phyloP scores from a whole-genome alignment of 2,888 invertebrate species.

The Deladenus siricidicola region DNA sequence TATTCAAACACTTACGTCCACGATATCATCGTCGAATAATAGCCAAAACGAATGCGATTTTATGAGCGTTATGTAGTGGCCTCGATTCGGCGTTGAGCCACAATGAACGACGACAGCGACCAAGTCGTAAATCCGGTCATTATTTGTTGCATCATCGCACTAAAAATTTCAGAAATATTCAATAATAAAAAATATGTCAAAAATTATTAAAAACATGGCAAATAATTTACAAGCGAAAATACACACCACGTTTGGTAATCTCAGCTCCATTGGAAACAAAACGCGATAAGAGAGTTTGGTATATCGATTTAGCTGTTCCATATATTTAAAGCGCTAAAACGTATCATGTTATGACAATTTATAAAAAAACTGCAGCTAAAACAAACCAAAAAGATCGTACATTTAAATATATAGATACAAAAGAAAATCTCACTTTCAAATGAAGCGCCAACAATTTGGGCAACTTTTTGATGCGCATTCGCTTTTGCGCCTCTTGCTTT shows the following conservation, averaged over 20 bases:
- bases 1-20: slow-evolving; percentile 80
- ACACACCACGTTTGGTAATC: slow-evolving; percentile 89
- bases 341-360: too few species aligned
- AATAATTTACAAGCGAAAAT: neutral
- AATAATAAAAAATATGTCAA: too few species aligned
- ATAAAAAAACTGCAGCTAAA: too few species aligned
- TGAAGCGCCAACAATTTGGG: slow-evolving; percentile 95
- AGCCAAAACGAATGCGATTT: slow-evolving; percentile 99
- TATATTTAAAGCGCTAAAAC: slow-evolving; percentile 60
- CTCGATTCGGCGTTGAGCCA: slow-evolving; percentile 95
- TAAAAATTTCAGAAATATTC: slow-evolving; percentile 54
- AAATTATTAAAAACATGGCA: slow-evolving; percentile 1
- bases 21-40: slow-evolving; percentile 98
- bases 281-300: slow-evolving; percentile 98
- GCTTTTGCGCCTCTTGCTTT: slow-evolving; percentile 78
- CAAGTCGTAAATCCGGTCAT: slow-evolving; percentile 92
- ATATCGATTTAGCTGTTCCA: slow-evolving; percentile 95
- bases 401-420: too few species aligned
- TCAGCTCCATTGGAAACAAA: slow-evolving; percentile 91
- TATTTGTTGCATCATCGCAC: slow-evolving; percentile 97
- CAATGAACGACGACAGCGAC: slow-evolving; percentile 99
- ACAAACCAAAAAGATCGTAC: too few species aligned
- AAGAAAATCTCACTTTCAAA: slow-evolving; percentile 67
- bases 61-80: slow-evolving; percentile 98
- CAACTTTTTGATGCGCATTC: slow-evolving; percentile 91